Base-by-base conservation (phyloP, 2,888 invertebrate genomes). In the Tenthredo distinguenda region DNA sequence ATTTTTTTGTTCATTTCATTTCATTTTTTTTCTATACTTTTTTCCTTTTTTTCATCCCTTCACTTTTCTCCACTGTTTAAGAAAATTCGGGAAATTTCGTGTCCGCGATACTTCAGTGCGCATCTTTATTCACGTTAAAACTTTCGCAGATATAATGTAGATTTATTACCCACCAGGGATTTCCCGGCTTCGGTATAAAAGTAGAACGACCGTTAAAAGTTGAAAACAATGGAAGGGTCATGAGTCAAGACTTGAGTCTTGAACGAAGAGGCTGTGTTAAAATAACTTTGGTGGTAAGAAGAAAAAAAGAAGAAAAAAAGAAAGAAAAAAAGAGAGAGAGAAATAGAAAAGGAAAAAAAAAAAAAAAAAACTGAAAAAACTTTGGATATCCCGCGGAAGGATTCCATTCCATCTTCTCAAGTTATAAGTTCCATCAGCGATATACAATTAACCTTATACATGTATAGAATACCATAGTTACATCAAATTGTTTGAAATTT, bases 171-270 rank as follows among this genome's bases (percentile, higher is more conserved):
- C 62, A 62, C 72, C 21, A 10, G 43, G 72, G 72, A 21, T 74
- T 74, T 18, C 72, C 21, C 72, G n/a, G 34, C 34, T 68, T 68
- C 68, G 18, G 68, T 68, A 47, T 47, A 68, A 37, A 74, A 74
- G 72, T 74, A 74, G 43, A 74, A 74, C 72, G 43, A n/a, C 26
- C 72, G 72, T 74, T 74, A 74, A 43, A 74, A 74, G 72, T 74
- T 74, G 40, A 43, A 31, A 74, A 74, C 43, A 74, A 74, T 74
- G 72, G 72, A n/a, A 74, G 40, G 43, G 72, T 74, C 43, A 31
- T 74, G 72, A 74, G 40, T 74, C 40, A 15, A 74, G 72, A 74
- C 72, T 74, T 74, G 40, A 74, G 40, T 74, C 72, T 40, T 43
- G 72, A 74, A 43, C 43, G n/a, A 74, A 74, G 43, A 43, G 72